These are phyloP conservation scores for Cantharis nigra DNA, from an alignment of 2,888 invertebrate genomes.

Conservation along the genomic window DNA sequence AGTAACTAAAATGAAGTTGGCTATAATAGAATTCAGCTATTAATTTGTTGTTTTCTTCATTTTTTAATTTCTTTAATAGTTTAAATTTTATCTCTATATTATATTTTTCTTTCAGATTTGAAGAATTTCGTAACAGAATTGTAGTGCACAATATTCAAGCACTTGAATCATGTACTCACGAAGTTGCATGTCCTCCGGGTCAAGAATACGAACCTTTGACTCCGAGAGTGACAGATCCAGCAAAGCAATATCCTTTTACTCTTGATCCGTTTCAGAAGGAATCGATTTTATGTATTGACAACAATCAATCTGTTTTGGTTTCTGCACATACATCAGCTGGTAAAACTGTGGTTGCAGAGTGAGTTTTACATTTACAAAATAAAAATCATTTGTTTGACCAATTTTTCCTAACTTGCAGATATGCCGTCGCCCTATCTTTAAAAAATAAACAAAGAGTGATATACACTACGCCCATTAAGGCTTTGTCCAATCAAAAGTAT, in stretches of 20 bases:
- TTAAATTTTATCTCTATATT: background rate
- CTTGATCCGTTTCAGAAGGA: constrained; percentile 98
- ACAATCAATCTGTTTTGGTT: constrained; percentile 96
- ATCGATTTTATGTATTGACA: constrained; percentile 95
- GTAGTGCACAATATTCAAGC: constrained; percentile 88
- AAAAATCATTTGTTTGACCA: background rate
- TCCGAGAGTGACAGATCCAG: constrained; percentile 69
- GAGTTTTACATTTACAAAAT: constrained; percentile 54
- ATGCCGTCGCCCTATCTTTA: constrained; percentile 93
- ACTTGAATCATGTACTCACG: constrained; percentile 92
- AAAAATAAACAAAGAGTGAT: constrained; percentile 96
- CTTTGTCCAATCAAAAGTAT: constrained; percentile 98
- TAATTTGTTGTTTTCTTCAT: too few species aligned
- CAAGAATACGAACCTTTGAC: constrained; percentile 73
- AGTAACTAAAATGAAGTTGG: too few species aligned
- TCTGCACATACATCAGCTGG: constrained; percentile 99
- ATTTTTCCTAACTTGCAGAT: constrained; percentile 58
- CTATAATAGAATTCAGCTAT: too few species aligned
- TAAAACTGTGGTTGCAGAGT: constrained; percentile 99
- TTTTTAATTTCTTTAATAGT: too few species aligned
- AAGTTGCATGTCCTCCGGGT: constrained; percentile 92
- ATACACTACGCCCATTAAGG: constrained; percentile 99
- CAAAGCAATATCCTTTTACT: constrained; percentile 91
- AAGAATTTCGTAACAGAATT: constrained; percentile 79
- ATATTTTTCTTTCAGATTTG: constrained; percentile 62